Base-by-base conservation (phyloP, 2,797 vertebrate species). In the Sebastes paucispinis region DNA sequence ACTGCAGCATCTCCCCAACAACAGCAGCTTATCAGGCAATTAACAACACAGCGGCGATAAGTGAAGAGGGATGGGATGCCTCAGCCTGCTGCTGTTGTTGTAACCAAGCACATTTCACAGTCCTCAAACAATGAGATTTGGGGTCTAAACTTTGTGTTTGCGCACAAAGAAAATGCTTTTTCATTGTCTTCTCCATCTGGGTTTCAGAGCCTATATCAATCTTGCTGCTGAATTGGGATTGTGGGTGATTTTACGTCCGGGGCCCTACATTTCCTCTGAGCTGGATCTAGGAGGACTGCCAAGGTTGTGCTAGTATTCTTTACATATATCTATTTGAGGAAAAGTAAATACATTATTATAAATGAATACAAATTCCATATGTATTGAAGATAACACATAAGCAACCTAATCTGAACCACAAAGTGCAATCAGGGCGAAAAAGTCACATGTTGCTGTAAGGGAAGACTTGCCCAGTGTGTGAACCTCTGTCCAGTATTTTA, bases 231-330 rank as follows among this genome's bases (percentile, higher is more conserved):
- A 98, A 43, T 68, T 97, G 3, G 97, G 96, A 18, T 88, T 99
- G 62, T 99, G 97, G 98, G 98, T 99, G 74, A 98, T 99, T 85
- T 94, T 99, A 79, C 96, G 97, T 43, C 98, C 97, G 3, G 98
- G 98, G 6, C 98, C 98, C 0, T 96, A 95, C 71, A 85, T 96
- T 75, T 95, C 93, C 62, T 93, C 95, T 4, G 95, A 96, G 79
- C 85, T 96, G 86, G 96, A 96, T 73, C 90, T 96, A 1, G 96
- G 96, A 95, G 98, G 98, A 27, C 90, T 99, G 72, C 98, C 98
- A 20, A 99, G 98, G 98, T 99, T 80, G 90, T 4, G 16, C 52
- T 0, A 13, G 18, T 24, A 20, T 39, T 74, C 1, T 67, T 36
- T 64, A 24, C 32, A 50, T 47, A 16, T 25, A 13, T 31, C 2